phyloP scores from a whole-genome alignment of 2,888 invertebrate genomes.

The Leucophora obtusa region DNA sequence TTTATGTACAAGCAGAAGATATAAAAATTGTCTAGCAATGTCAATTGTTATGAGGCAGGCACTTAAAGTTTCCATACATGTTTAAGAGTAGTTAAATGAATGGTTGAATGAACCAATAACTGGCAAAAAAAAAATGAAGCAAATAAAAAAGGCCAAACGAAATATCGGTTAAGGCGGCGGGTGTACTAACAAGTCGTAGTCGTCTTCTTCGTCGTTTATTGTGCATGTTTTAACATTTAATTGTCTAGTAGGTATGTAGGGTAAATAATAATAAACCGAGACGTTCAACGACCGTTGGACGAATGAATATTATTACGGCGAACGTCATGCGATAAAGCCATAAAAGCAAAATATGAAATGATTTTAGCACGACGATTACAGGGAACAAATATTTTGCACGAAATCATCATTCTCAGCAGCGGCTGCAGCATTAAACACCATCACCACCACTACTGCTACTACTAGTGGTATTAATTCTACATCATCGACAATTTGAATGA shows the following conservation, averaged over 20 bases:
- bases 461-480: conserved; percentile 17
- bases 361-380: conserved; percentile 46
- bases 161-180: conserved; percentile 62
- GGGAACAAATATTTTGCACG: conserved; percentile 42
- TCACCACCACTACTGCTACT: conserved; percentile 18
- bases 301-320: conserved; percentile 66
- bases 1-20: neutral
- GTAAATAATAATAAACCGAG: conserved; percentile 65
- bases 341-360: conserved; percentile 65
- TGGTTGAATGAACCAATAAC: conserved; percentile 61
- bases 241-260: conserved; percentile 62
- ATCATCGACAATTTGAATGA: conserved; percentile 11
- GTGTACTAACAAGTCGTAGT: conserved; percentile 11
- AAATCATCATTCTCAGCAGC: conserved; percentile 40
- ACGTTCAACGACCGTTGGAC: conserved; percentile 68
- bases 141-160: conserved; percentile 44
- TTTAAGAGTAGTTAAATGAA: conserved; percentile 15
- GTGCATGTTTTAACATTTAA: conserved; percentile 38
- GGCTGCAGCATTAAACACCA: conserved; percentile 24
- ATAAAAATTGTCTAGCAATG: conserved; percentile 39
- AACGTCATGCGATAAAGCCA: conserved; percentile 67
- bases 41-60: conserved; percentile 44
- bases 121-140: conserved; percentile 5
- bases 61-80: conserved; percentile 45
- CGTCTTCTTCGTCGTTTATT: neutral